Conservation (phyloP, 64 coral and sea anemone species). For the Acropora tenuis region DNA sequence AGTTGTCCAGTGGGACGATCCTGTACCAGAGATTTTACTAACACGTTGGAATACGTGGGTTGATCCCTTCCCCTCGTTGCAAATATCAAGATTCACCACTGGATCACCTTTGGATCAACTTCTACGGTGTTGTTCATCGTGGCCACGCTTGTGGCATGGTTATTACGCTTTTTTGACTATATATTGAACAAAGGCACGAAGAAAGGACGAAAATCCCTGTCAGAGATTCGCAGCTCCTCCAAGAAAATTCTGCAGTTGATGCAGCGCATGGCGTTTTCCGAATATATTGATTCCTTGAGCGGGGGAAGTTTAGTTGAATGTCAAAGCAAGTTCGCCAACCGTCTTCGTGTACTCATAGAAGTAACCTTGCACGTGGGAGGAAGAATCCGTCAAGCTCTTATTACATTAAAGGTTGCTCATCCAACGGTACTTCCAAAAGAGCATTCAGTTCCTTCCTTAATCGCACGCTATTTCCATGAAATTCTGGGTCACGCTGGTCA, state of each 20-base stretch:
- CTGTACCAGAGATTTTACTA: conserved; percentile 2
- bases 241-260: conserved; percentile 16
- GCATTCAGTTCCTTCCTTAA: background rate
- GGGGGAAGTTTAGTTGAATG: background rate
- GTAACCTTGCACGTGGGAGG: too few species aligned
- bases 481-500: conserved; percentile 26
- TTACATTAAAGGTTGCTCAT: background rate
- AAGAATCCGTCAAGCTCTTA: background rate
- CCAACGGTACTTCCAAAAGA: background rate
- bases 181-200: background rate
- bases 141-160: background rate
- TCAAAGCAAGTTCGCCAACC: too few species aligned
- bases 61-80: background rate
- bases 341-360: too few species aligned
- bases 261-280: background rate
- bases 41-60: conserved; percentile 23
- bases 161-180: background rate
- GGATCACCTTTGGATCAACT: too few species aligned
- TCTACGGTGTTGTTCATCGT: too few species aligned
- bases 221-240: background rate
- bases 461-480: conserved; percentile 29
- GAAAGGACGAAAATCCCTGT: background rate
- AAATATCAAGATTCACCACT: conserved; percentile 13
- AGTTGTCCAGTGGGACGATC: conserved; percentile 39
- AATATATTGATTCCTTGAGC: background rate